Base-by-base conservation (phyloP, 2,888 invertebrate genomes). In the Agrypnus murinus region DNA sequence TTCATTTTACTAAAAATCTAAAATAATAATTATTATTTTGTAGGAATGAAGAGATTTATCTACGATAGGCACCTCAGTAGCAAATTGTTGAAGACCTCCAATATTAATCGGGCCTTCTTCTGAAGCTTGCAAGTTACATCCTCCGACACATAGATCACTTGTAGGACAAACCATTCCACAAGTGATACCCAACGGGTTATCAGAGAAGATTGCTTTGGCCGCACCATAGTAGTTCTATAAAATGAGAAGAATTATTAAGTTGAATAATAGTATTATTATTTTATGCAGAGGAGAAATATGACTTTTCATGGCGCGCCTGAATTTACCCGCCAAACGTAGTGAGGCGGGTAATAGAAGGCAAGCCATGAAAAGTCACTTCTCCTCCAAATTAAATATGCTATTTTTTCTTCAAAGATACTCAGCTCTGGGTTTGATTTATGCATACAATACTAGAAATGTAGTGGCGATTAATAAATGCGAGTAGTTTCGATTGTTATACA, bases 111-210 rank as follows among this genome's bases (percentile, higher is more conserved):
- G 93, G 0, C 99, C 99, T 84, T 99, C 98, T 84, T 99, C 99
- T 8, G 93, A 92, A 0, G 98, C 99, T 82, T 95, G 93, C 8
- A 99, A 88, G 86, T 99, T 99, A 85, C 99, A 99, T 0, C 98
- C 97, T 0, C 99, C 99, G 0, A 98, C 98, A 84, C 99, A 99
- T 0, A 99, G 90, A 85, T 99, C 99, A 82, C 97, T 98, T 0
- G 99, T 99, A 1, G 99, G 99, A 78, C 99, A 99, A 17, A 99
- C 98, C 99, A 99, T 99, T 25, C 97, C 97, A 80, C 97, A 97
- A 0, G 96, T 96, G 1, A 98, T 87, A 0, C 97, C 99, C 63
- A 99, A 86, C 0, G 99, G 99, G 85, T 99, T 99, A 84, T 99
- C 99, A 0, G 98, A 98, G 66, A 99, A 91, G 65, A 99, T 99